Conservation (phyloP, 2,888 invertebrate species). For the Clusia tigrina region DNA sequence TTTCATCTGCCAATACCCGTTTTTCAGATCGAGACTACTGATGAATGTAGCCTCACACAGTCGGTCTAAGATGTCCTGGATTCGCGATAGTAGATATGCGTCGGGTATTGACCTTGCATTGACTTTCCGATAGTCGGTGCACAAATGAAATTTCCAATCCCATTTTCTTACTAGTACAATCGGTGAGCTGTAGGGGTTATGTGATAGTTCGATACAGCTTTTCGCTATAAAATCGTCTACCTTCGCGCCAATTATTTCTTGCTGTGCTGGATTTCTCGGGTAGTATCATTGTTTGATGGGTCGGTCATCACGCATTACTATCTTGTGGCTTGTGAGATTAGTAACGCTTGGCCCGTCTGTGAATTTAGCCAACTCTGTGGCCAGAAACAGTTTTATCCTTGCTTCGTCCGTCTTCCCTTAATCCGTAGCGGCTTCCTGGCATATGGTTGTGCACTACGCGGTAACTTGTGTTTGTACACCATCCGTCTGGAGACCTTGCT, state of each 20-base stretch:
- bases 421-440: no score
- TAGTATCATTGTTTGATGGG: background rate
- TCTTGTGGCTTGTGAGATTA: no score
- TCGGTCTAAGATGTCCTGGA: background rate
- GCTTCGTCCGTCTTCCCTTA: no score
- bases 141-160: background rate
- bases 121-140: conserved; percentile 12
- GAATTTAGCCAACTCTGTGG: no score
- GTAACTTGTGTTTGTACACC: no score
- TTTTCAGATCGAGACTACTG: no score
- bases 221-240: background rate
- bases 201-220: background rate
- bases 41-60: conserved; percentile 9
- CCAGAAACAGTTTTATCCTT: no score
- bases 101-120: conserved; percentile 14
- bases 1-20: conserved; percentile 19
- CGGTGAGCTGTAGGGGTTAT: background rate
- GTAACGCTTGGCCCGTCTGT: no score
- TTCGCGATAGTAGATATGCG: conserved; percentile 5
- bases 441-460: no score
- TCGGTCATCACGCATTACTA: background rate
- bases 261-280: background rate
- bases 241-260: background rate
- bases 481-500: no score
- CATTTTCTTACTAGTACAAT: conserved; percentile 9